Base-by-base conservation (phyloP, 2,113 vertebrate genomes). In the Numida meleagris region DNA sequence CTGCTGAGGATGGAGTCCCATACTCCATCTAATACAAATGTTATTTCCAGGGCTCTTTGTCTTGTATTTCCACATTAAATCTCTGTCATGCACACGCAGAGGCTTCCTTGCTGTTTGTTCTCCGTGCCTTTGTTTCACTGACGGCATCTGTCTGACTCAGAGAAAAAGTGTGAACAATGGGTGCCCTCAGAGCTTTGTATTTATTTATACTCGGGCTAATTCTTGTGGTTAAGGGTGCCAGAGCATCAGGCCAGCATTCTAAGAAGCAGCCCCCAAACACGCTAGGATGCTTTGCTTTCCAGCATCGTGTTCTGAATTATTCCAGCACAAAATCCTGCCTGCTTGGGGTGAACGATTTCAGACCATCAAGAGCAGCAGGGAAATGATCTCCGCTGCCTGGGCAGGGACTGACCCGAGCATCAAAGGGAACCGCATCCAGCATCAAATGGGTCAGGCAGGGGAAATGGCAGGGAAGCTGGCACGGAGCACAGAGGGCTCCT, bases 31-130 rank as follows among this genome's bases (percentile, higher is more conserved):
- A 81, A 91, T 25, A 45, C n/a, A 70, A 89, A 5, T 57, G 82
- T 68, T 85, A 48, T 95, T 96, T 87, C 63, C 78, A 91, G 23
- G 51, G 82, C 72, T 73, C 72, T 96, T 94, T 92, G 89, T 89
- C 84, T 92, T 79, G 19, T 42, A 34, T 94, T 89, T 87, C 61
- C 58, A 58, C 45, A 9, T 34, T 79, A 23, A 90, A 65, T 82
- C 48, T 78, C 53, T n/a, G 40, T 50, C 74, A 45, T 57, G 51
- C 31, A 6, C 87, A 77, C 19, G 89, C 94, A 95, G 80, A 89
- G 75, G 34, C 81, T 93, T 73, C 84, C 67, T 87, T 89, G 63
- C 89, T 92, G 77, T 94, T 96, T 94, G 84, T 94, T 95, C 93
- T 72, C 84, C 13, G 29, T 23, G 78, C 78, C 84, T 96, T 95